Evolutionary conservation across 1,140 invertebrate genomes (phyloP).

Genomic region (Globodera ellingtonae): DNA sequence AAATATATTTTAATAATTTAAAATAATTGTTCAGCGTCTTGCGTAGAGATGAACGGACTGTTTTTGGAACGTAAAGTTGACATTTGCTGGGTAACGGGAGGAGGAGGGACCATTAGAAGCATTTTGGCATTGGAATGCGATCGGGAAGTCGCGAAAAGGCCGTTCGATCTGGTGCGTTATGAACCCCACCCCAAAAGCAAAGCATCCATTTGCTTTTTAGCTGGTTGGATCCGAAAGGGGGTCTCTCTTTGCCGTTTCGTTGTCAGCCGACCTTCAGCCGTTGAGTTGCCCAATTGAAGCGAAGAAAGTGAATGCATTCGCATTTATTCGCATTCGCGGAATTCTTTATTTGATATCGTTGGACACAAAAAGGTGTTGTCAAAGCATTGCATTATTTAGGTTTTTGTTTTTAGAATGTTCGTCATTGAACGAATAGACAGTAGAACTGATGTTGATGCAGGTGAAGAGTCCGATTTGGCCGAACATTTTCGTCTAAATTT

Average conservation of each 20-base stretch:
- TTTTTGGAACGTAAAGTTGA: background rate
- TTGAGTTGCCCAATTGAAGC: background rate
- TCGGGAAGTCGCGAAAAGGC: background rate
- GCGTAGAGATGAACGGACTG: background rate
- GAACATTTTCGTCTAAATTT: background rate
- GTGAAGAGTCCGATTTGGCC: background rate
- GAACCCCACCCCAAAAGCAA: background rate
- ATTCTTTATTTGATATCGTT: background rate
- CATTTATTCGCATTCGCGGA: background rate
- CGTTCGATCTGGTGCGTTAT: background rate
- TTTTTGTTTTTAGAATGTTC: background rate
- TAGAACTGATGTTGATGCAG: background rate
- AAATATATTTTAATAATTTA: background rate
- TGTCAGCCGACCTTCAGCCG: background rate
- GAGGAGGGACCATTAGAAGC: background rate
- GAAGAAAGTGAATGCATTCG: conserved; percentile 5
- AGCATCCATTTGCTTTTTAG: background rate
- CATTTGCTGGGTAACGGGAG: background rate
- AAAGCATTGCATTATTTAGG: no score
- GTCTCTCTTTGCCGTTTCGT: background rate
- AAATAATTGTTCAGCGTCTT: background rate
- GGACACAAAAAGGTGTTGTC: background rate
- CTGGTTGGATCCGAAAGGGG: background rate
- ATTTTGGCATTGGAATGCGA: background rate
- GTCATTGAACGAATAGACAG: background rate